Evolutionary conservation across 2,888 invertebrate species (phyloP), one percentile per base, ranked within the genome.

Genomic region (Eurytoma adleriae): DNA sequence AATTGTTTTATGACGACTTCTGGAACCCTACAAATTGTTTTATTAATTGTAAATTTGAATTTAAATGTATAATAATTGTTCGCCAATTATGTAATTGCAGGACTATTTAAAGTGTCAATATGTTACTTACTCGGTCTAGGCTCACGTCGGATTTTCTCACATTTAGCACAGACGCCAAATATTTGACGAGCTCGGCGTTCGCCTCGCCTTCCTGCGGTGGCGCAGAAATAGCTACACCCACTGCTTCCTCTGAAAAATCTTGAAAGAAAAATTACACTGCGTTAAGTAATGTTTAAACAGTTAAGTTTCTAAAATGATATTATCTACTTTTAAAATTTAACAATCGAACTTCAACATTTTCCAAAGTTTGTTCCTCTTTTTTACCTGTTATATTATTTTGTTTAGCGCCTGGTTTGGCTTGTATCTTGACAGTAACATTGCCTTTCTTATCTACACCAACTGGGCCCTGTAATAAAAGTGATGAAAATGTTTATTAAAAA

Each of bases 171-270:
- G 93, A 92, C 0, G 96, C 92, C 69, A 96, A 90, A 86, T 93
- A 96, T 88, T 94, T 95, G 0, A 96, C 91, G 12, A 96, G 91
- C 88, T 96, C 96, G 56, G 93, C 92, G 86, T 96, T 96, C 14
- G 96, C 96, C 91, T 96, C 95, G 3, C 96, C 95, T 86, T 96
- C 96, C 4, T 94, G 93, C 0, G 96, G 96, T n/a, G 96, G 96
- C 1, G 96, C 96, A 79, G 94, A 93, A 83, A 96, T 95, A 88
- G 96, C 95, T 16, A 96, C 92, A n/a, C 94, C 94, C 40, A 96
- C 92, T 12, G 93, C 93, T 86, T 95, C 95, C 1, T 90, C 88
- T 2, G 92, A 91, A 71, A 94, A 92, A 85, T 93, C 93, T 92
- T 85, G 50, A 83, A 85, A 50, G 27, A 13, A 67, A 77, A 64